Percentiles rank a stretch among this genome's conserved stretches.
Conservation (phyloP, 2,888 invertebrate species). For the Eristalis arbustorum region DNA sequence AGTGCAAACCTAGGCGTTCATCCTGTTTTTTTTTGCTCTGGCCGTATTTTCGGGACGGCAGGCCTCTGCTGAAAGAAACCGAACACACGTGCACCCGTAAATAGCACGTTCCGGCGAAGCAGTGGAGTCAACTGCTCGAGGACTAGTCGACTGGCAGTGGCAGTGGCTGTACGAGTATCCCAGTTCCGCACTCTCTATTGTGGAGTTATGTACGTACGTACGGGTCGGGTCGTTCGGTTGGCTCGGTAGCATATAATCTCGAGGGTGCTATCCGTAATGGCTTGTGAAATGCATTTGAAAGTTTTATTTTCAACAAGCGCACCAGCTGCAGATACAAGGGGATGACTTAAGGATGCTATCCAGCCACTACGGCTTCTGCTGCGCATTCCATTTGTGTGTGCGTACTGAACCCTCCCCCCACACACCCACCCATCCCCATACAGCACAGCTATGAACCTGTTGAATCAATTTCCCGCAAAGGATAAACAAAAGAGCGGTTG, state of each 20-base stretch:
- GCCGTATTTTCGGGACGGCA: constrained; percentile 15
- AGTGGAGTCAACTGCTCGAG: not conserved
- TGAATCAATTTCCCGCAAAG: constrained; percentile 67
- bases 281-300: constrained; percentile 65
- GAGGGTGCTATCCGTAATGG: constrained; percentile 65
- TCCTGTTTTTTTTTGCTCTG: not conserved
- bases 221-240: not conserved
- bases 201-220: not conserved
- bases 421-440: not conserved
- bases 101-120: constrained; percentile 1
- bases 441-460: constrained; percentile 32
- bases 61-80: constrained; percentile 18
- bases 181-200: constrained; percentile 9
- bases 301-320: constrained; percentile 65
- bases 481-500: constrained; percentile 64
- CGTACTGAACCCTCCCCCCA: not conserved
- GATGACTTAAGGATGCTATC: constrained; percentile 39
- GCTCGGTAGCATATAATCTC: constrained; percentile 37
- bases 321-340: constrained; percentile 29
- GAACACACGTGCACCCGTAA: constrained; percentile 20
- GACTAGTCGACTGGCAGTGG: not conserved
- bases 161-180: not conserved
- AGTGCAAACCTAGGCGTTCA: constrained; percentile 23
- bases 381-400: not conserved
- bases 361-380: constrained; percentile 17